These are phyloP conservation scores for Coptodon bakossiorum DNA, from an alignment of 2,113 vertebrate genomes.

Conservation along the genomic window DNA sequence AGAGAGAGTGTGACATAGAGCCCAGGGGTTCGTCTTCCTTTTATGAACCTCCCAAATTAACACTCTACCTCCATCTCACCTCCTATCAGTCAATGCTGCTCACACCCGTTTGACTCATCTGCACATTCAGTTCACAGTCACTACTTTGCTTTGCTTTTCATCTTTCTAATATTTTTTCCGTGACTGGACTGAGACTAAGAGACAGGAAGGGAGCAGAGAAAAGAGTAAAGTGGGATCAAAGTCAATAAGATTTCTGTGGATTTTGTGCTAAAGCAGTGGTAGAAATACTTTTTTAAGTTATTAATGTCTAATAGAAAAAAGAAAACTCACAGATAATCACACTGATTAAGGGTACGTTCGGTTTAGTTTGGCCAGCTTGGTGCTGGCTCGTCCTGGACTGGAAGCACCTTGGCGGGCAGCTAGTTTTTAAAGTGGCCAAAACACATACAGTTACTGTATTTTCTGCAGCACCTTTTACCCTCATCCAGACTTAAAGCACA, in stretches of 20 bases:
- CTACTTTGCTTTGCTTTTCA: not conserved
- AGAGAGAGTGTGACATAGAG: not conserved
- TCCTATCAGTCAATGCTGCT: not conserved
- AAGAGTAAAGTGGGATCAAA: not conserved
- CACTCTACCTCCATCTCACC: constrained; percentile 5
- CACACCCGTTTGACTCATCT: not conserved
- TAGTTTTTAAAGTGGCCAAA: not conserved
- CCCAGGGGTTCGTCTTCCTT: constrained; percentile 8
- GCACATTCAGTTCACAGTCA: not conserved
- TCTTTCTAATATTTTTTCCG: not conserved
- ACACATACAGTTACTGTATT: not conserved
- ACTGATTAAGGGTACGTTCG: not conserved
- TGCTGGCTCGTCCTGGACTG: rapidly evolving
- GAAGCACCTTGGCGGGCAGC: not conserved
- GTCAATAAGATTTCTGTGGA: not conserved
- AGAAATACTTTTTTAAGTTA: not conserved
- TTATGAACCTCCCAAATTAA: constrained; percentile 30
- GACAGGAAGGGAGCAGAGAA: not conserved
- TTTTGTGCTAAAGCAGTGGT: not conserved
- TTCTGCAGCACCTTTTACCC: not conserved
- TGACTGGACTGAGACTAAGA: not conserved
- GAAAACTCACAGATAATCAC: not conserved
- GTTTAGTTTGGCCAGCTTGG: not conserved
- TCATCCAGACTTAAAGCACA: not conserved
- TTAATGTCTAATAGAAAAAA: not conserved